Evolutionary conservation across 1,140 invertebrate species (phyloP), one percentile per base, ranked within the genome.

Genomic region (Drosophila kohkoa): DNA sequence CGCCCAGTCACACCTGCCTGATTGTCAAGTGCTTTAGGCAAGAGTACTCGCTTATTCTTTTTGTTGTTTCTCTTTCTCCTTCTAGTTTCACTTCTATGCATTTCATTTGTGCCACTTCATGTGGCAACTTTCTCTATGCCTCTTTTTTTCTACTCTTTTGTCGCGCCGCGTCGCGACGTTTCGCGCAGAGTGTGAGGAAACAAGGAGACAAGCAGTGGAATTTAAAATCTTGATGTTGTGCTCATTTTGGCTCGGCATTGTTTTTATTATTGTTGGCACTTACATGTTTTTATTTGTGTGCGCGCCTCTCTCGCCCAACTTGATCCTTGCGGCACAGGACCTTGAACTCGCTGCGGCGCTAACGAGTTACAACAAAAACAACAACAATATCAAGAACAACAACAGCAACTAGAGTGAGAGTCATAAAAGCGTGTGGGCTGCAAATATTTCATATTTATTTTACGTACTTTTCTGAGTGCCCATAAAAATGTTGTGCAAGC

Each of bases 211-310:
- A 35, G 30, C 25, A 10, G 49, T 1, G 11, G n/a, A 54, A 57
- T 57, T 75, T 77, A 64, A 76, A 86, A 67, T 79, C 77, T 74
- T 88, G 76, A 69, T 79, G 67, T 72, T 70, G 75, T 73, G 75
- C 80, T 79, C 82, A 81, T 72, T 76, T 81, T 38, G 63, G 32
- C 67, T 48, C 45, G 65, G 59, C 71, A 73, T 86, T 87, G 82
- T 82, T 88, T 86, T 86, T 86, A 69, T 86, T 86, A 70, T 86
- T 79, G 76, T 66, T 77, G 75, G 45, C 69, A 64, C 69, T 87
- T 79, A 64, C 65, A 76, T 68, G 65, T 57, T 75, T 78, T 79
- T 77, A 64, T 52, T 59, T 81, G 58, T 68, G 59, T 35, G 57
- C 64, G 35, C 35, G 7, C 10, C 10, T 32, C 30, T 43, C 57